Conservation (phyloP, 2,113 vertebrate species). For the Gobius niger region DNA sequence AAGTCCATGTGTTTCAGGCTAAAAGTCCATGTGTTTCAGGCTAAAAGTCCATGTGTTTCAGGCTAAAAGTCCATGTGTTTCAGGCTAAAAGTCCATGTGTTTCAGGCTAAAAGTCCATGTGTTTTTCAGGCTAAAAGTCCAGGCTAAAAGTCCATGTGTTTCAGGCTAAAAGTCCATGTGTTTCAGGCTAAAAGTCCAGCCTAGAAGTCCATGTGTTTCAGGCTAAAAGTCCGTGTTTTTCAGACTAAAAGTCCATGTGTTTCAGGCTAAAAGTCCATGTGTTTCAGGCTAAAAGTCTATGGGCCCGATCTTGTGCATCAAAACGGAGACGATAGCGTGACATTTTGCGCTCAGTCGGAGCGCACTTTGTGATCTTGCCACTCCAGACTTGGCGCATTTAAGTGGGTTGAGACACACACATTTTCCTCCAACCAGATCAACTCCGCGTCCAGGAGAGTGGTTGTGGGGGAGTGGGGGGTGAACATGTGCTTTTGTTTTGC, state of each 20-base stretch:
- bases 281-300: constrained; percentile 82
- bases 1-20: constrained; percentile 73
- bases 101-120: no score
- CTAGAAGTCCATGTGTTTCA: constrained; percentile 51
- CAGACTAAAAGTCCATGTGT: constrained; percentile 80
- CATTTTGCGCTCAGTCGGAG: no score
- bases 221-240: constrained; percentile 76
- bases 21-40: constrained; percentile 78
- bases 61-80: constrained; percentile 76
- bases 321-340: no score
- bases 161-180: constrained; percentile 80
- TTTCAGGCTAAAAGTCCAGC: constrained; percentile 84
- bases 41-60: constrained; percentile 73
- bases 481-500: no score
- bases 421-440: no score
- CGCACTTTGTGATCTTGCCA: no score
- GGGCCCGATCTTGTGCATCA: no score
- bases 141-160: no score
- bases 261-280: constrained; percentile 80
- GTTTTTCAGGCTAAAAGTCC: constrained; percentile 80
- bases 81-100: constrained; percentile 87
- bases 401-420: no score
- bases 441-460: no score
- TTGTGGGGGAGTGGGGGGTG: no score
- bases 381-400: no score